Evolutionary conservation across 2,797 vertebrate genomes (phyloP).

Genomic region (Merluccius polli): DNA sequence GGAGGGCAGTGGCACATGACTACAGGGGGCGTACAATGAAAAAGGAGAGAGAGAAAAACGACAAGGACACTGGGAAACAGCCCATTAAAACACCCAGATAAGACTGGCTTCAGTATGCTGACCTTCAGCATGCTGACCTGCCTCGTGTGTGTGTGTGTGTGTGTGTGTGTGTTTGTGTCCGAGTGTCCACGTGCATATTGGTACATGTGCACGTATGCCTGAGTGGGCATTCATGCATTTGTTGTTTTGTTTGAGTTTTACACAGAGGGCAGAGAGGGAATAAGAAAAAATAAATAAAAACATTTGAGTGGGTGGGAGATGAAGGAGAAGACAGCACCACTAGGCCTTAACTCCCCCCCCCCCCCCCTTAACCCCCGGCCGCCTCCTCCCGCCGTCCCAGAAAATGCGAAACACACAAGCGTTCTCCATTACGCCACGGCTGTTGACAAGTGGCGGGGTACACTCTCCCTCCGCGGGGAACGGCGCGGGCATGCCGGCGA

Average conservation of each 20-base stretch:
- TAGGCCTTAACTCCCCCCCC: conserved; percentile 9
- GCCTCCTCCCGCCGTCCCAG: conserved; percentile 35
- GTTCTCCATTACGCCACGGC: conserved; percentile 61
- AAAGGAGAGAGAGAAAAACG: conserved; percentile 50
- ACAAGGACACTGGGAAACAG: conserved; percentile 59
- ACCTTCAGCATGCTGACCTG: background rate
- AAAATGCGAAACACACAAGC: conserved; percentile 53
- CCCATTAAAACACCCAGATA: conserved; percentile 64
- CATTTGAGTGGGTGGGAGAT: background rate
- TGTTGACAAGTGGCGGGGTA: conserved; percentile 52
- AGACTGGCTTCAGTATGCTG: conserved; percentile 54
- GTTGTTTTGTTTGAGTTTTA: conserved; percentile 21
- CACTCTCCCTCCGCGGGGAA: conserved; percentile 52
- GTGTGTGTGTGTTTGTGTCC: conserved; percentile 32
- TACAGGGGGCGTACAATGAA: background rate
- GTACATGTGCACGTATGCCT: background rate
- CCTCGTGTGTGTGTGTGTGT: conserved; percentile 19
- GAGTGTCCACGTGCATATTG: conserved; percentile 26
- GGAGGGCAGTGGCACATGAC: conserved; percentile 49
- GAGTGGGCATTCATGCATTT: background rate
- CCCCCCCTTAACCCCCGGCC: conserved; percentile 23
- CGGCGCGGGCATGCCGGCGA: conserved; percentile 64
- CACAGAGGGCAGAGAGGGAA: background rate
- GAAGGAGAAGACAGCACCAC: conserved; percentile 7
- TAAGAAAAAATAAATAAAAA: conserved; percentile 5